Conservation (phyloP, 2,888 invertebrate species). For the Operophtera brumata region DNA sequence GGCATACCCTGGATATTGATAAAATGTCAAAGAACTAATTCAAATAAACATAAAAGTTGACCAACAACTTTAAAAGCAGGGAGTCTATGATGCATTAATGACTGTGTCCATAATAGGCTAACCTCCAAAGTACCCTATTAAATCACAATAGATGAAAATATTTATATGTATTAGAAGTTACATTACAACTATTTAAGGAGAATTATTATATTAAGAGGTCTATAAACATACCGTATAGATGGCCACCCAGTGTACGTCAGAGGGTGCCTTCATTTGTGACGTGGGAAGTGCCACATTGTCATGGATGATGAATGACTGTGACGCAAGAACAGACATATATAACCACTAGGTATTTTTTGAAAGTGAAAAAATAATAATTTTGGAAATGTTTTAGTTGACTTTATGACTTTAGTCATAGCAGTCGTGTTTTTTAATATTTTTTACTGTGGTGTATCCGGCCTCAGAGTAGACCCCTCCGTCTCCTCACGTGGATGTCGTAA, state of each 20-base stretch:
- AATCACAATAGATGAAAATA: conserved; percentile 71
- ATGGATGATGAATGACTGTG: conserved; percentile 20
- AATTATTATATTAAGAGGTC: conserved; percentile 67
- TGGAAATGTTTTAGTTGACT: too few species aligned
- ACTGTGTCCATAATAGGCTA: conserved; percentile 42
- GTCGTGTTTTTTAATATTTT: too few species aligned
- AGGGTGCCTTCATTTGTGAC: conserved; percentile 24
- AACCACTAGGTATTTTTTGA: too few species aligned
- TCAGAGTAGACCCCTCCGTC: too few species aligned
- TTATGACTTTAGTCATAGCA: too few species aligned
- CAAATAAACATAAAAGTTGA: background rate
- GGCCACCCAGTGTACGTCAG: conserved; percentile 56
- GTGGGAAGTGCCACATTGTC: conserved; percentile 31
- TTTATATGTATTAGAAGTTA: conserved; percentile 66
- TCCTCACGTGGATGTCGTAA: too few species aligned
- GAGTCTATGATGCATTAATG: background rate
- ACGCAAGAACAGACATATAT: conserved; percentile 13
- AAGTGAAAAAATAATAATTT: too few species aligned
- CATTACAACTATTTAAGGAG: conserved; percentile 61
- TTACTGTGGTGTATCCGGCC: too few species aligned
- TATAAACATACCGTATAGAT: conserved; percentile 59
- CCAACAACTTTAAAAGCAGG: conserved; percentile 2
- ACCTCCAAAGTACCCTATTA: conserved; percentile 50
- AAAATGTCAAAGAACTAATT: background rate
- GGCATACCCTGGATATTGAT: too few species aligned